phyloP scores from a whole-genome alignment of 2,888 invertebrate genomes.

The Rhingia campestris region DNA sequence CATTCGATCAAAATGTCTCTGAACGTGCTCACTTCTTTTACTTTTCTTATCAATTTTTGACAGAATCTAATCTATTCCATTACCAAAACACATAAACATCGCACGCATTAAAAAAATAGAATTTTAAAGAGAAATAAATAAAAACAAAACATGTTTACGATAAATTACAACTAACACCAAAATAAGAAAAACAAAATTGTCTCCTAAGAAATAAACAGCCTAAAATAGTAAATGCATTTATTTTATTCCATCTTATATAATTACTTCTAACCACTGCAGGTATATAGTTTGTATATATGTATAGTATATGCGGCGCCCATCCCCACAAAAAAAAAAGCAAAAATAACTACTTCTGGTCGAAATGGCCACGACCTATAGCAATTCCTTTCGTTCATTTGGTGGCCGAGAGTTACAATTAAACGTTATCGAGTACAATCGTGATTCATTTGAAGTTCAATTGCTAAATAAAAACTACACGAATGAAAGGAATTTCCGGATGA shows the following conservation, averaged over 20 bases:
- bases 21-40: neutral
- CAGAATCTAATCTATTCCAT: constrained; percentile 61
- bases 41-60: constrained; percentile 26
- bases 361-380: constrained; percentile 41
- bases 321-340: neutral
- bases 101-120: constrained; percentile 34
- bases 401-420: constrained; percentile 58
- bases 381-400: constrained; percentile 61
- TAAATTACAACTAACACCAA: constrained; percentile 28
- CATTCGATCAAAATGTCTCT: neutral
- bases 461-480: constrained; percentile 53
- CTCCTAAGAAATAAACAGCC: constrained; percentile 6
- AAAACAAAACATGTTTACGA: constrained; percentile 34
- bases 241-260: constrained; percentile 66
- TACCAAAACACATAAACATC: constrained; percentile 48
- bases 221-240: constrained; percentile 23
- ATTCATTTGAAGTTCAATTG: constrained; percentile 63
- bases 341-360: neutral
- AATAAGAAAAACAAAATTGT: constrained; percentile 26
- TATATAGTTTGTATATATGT: constrained; percentile 5
- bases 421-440: constrained; percentile 61
- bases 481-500: constrained; percentile 56
- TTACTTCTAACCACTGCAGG: constrained; percentile 13
- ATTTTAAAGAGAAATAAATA: constrained; percentile 36
- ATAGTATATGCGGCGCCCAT: constrained; percentile 7